These are phyloP conservation scores for Planococcus citri DNA, from an alignment of 1,140 invertebrate species.

Conservation along the genomic window DNA sequence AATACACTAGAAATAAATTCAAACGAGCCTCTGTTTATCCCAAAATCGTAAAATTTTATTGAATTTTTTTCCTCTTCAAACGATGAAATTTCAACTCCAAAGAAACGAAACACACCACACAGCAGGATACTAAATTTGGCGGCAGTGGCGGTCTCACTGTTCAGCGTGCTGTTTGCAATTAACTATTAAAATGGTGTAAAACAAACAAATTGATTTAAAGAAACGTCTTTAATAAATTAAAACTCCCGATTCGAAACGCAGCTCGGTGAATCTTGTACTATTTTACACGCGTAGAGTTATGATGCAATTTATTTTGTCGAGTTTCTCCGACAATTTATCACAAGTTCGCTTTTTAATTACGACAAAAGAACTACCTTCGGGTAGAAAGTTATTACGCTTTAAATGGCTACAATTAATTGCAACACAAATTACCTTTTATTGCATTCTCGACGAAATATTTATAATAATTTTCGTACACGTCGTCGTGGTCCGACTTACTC, in stretches of 20 bases:
- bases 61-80: no score
- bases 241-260: not conserved
- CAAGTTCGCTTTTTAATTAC: conserved; percentile 7
- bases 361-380: not conserved
- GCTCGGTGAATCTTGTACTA: not conserved
- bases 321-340: not conserved
- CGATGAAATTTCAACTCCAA: no score
- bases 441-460: not conserved
- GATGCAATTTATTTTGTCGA: not conserved
- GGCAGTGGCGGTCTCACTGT: no score
- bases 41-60: no score
- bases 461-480: not conserved
- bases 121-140: no score
- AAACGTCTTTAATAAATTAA: conserved; percentile 4
- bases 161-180: no score
- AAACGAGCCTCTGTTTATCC: no score
- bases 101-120: no score
- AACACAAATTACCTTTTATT: conserved; percentile 1
- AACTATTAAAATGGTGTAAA: not conserved
- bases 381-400: conserved; percentile 3
- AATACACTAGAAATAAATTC: no score
- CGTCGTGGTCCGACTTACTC: no score
- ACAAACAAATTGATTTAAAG: conserved; percentile 2
- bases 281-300: not conserved
- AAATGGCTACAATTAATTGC: conserved; percentile 7